These are phyloP conservation scores for Coregonus ussuriensis DNA, from an alignment of 2,797 vertebrate species.

Conservation along the genomic window DNA sequence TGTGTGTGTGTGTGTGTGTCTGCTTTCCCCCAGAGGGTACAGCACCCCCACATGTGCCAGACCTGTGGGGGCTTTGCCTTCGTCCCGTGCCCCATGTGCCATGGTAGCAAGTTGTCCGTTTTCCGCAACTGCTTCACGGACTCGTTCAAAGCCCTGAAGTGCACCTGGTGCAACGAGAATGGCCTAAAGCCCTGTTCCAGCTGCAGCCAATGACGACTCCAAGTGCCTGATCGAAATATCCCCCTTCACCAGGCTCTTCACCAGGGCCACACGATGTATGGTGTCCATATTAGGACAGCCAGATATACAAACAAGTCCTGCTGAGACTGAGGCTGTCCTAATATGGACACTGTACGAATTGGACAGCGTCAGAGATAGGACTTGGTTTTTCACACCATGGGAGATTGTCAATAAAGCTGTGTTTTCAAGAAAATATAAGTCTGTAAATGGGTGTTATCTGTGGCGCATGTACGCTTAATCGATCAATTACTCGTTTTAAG, in stretches of 20 bases:
- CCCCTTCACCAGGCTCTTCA: slow-evolving; percentile 18
- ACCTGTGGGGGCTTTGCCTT: slow-evolving; percentile 95
- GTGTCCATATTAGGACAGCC: neutral
- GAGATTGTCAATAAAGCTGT: slow-evolving; percentile 58
- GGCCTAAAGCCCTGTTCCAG: slow-evolving; percentile 91
- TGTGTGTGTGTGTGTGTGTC: neutral
- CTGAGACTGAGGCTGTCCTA: neutral
- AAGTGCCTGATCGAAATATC: slow-evolving; percentile 66
- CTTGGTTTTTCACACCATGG: neutral
- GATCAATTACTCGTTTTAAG: neutral
- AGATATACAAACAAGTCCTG: neutral
- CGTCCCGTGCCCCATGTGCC: slow-evolving; percentile 94
- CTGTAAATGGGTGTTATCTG: slow-evolving; percentile 14
- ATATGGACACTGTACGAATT: slow-evolving; percentile 35
- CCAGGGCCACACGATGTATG: neutral
- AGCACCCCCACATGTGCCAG: slow-evolving; percentile 89
- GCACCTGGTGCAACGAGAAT: slow-evolving; percentile 96
- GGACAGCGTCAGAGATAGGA: slow-evolving; percentile 44
- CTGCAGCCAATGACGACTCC: slow-evolving; percentile 77
- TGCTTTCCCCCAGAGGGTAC: slow-evolving; percentile 83
- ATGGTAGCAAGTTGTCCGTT: slow-evolving; percentile 99
- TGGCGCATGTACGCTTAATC: neutral
- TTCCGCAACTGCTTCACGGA: slow-evolving; percentile 98
- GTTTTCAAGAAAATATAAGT: slow-evolving; percentile 65
- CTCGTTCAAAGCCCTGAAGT: slow-evolving; percentile 98